These are phyloP conservation scores for Helogale parvula DNA, from an alignment of 2,113 vertebrate species.

Conservation along the genomic window DNA sequence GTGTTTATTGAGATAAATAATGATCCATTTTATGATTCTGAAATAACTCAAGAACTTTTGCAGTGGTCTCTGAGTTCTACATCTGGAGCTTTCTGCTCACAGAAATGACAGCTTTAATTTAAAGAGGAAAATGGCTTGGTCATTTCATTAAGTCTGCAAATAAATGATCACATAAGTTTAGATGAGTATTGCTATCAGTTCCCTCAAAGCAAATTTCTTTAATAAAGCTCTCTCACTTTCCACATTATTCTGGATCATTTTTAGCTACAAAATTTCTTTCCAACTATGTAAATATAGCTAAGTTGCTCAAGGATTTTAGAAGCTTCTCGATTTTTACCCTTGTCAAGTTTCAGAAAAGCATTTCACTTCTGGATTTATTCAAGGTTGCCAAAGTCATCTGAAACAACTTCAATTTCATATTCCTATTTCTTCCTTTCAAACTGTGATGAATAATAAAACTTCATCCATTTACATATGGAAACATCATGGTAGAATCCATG, in stretches of 20 bases:
- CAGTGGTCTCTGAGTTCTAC: neutral
- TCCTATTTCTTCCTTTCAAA: neutral
- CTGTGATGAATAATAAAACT: neutral
- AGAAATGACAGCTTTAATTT: neutral
- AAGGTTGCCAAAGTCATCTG: neutral
- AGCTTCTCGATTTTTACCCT: neutral
- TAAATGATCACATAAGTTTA: neutral
- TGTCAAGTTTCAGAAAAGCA: neutral
- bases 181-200: neutral
- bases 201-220: neutral
- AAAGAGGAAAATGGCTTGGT: neutral
- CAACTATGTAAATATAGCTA: neutral
- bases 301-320: neutral
- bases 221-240: neutral
- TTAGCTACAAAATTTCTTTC: neutral
- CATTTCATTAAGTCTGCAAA: slow-evolving; percentile 7
- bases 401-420: neutral
- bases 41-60: neutral
- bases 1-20: neutral
- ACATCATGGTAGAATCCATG: neutral
- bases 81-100: neutral
- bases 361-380: neutral
- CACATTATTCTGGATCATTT: neutral
- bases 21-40: neutral
- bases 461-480: neutral